A percentile compares a stretch with the other conserved stretches of the same genome.
These are phyloP conservation scores for Asbolus verrucosus DNA, from an alignment of 1,140 invertebrate genomes.

Conservation along the genomic window DNA sequence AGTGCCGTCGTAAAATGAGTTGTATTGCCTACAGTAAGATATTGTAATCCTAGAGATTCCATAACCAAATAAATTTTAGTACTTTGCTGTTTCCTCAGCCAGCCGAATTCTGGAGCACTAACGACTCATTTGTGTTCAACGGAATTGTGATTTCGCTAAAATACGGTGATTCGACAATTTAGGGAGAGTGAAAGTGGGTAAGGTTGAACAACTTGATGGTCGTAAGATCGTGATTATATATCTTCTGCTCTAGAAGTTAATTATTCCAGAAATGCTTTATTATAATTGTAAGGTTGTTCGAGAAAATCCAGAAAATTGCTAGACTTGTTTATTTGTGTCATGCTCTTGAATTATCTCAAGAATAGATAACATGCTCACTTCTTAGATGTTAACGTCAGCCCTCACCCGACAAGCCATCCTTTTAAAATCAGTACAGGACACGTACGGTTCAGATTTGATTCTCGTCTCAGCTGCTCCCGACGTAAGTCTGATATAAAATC, in stretches of 20 bases:
- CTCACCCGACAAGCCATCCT: constrained; percentile 16
- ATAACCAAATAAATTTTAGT: constrained; percentile 43
- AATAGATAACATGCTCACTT: constrained; percentile 11
- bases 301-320: background rate
- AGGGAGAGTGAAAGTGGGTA: constrained; percentile 43
- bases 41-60: constrained; percentile 37
- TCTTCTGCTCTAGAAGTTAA: constrained; percentile 34
- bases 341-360: background rate
- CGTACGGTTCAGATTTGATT: constrained; percentile 45
- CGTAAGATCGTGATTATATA: constrained; percentile 42
- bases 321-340: constrained; percentile 9
- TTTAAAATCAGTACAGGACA: constrained; percentile 38
- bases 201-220: constrained; percentile 44
- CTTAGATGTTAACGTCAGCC: constrained; percentile 28
- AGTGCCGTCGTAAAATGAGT: constrained; percentile 7
- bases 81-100: constrained; percentile 38
- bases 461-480: constrained; percentile 40
- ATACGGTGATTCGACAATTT: constrained; percentile 46
- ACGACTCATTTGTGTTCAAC: constrained; percentile 45
- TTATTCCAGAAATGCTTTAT: constrained; percentile 28
- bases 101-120: constrained; percentile 40
- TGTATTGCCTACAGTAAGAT: constrained; percentile 26
- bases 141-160: constrained; percentile 45
- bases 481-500: constrained; percentile 41
- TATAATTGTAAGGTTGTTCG: constrained; percentile 7